Percentiles rank a stretch among this genome's conserved stretches.
phyloP scores from a whole-genome alignment of 1,140 invertebrate species.

The Vanessa tameamea region DNA sequence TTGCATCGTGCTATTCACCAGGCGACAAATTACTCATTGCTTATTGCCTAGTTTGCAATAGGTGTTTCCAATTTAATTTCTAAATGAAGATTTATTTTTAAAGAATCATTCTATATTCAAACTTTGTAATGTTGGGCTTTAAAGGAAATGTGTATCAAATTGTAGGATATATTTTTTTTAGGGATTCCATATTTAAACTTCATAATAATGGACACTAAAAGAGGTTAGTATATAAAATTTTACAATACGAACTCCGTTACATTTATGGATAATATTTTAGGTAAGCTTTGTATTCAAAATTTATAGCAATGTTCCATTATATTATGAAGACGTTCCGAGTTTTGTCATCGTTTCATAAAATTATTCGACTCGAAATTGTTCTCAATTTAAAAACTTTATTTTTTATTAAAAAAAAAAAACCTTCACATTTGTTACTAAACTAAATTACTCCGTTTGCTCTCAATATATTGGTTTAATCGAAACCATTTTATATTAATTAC shows the following conservation, averaged over 20 bases:
- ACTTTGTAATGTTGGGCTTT: background rate
- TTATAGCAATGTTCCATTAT: conserved; percentile 16
- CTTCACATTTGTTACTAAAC: no score
- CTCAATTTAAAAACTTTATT: background rate
- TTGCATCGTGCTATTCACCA: conserved; percentile 66
- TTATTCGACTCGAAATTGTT: background rate
- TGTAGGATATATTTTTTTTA: background rate
- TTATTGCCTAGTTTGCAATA: background rate
- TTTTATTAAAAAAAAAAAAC: no score
- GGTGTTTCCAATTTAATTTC: background rate
- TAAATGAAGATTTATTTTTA: background rate
- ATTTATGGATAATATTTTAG: conserved; percentile 12
- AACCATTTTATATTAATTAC: no score
- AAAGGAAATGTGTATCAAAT: background rate
- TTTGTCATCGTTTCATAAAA: background rate
- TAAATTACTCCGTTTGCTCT: no score
- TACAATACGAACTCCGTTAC: conserved; percentile 3
- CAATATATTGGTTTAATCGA: no score
- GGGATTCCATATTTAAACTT: no score
- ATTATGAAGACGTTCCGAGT: background rate
- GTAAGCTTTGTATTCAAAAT: conserved; percentile 11
- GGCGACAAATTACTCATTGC: conserved; percentile 49
- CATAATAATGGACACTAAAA: background rate
- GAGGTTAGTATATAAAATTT: conserved; percentile 1
- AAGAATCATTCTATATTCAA: no score